phyloP scores from a whole-genome alignment of 2,797 vertebrate genomes.

The Pampus argenteus region DNA sequence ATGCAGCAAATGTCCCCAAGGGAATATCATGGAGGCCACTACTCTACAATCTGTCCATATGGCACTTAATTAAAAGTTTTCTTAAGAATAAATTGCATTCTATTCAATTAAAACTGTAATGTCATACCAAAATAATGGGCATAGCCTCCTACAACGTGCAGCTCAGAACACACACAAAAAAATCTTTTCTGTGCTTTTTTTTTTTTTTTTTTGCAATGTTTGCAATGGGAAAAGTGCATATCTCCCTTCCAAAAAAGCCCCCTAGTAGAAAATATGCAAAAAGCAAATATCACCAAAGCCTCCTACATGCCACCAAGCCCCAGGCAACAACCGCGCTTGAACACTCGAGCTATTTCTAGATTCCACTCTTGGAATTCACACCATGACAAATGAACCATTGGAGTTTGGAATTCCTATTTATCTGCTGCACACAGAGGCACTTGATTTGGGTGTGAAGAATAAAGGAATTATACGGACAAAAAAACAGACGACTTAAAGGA shows the following conservation, averaged over 20 bases:
- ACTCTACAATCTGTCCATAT: slow-evolving; percentile 88
- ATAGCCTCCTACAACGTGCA: slow-evolving; percentile 81
- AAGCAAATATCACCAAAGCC: slow-evolving; percentile 90
- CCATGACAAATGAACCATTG: slow-evolving; percentile 90
- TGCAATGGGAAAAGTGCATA: slow-evolving; percentile 83
- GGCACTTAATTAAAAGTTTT: slow-evolving; percentile 92
- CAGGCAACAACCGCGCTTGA: slow-evolving; percentile 84
- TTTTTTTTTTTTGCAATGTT: slow-evolving; percentile 74
- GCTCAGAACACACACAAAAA: slow-evolving; percentile 77
- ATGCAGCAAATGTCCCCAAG: slow-evolving; percentile 86
- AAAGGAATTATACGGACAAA: slow-evolving; percentile 86
- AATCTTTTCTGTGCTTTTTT: slow-evolving; percentile 42
- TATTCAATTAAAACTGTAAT: slow-evolving; percentile 91
- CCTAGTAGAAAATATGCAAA: slow-evolving; percentile 87
- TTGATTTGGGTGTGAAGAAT: slow-evolving; percentile 87
- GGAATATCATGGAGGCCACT: slow-evolving; percentile 87
- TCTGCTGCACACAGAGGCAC: slow-evolving; percentile 86
- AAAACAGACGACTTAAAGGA: slow-evolving; percentile 84
- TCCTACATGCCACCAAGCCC: slow-evolving; percentile 88
- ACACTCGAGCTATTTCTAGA: slow-evolving; percentile 89
- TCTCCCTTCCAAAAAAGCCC: slow-evolving; percentile 79
- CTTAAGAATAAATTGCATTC: slow-evolving; percentile 90
- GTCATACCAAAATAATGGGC: slow-evolving; percentile 89
- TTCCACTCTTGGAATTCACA: slow-evolving; percentile 89
- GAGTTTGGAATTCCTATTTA: slow-evolving; percentile 90